Percentiles rank a stretch among this genome's conserved stretches.
phyloP scores from a whole-genome alignment of 2,797 vertebrate genomes.

The Ctenopoma kingsleyae region DNA sequence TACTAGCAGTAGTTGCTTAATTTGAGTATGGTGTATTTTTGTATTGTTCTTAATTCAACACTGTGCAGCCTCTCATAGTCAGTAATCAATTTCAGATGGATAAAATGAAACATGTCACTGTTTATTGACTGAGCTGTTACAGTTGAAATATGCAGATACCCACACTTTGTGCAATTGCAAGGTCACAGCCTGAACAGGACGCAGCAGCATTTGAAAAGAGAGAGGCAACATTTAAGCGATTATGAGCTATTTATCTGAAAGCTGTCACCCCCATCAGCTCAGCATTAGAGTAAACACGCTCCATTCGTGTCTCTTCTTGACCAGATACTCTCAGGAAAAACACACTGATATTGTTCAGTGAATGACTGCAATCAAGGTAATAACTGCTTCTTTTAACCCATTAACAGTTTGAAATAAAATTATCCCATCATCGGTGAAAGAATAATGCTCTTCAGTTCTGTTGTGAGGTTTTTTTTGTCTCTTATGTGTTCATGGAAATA shows the following conservation, averaged over 20 bases:
- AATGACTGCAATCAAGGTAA: constrained; percentile 69
- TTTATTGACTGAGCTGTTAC: neutral
- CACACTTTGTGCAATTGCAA: neutral
- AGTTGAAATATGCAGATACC: neutral
- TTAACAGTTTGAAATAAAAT: constrained; percentile 55
- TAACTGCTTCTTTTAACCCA: constrained; percentile 58
- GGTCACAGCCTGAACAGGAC: neutral
- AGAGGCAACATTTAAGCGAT: constrained; percentile 40
- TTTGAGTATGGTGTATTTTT: neutral
- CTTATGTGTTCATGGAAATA: constrained; percentile 31
- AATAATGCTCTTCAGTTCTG: neutral
- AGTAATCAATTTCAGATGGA: neutral
- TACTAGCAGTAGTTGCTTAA: neutral
- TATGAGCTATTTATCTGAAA: constrained; percentile 65
- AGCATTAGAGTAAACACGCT: constrained; percentile 51
- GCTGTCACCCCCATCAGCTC: constrained; percentile 38
- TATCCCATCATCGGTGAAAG: constrained; percentile 25
- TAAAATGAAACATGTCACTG: neutral
- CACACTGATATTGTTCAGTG: constrained; percentile 41
- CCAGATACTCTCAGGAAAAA: constrained; percentile 34
- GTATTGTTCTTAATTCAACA: neutral
- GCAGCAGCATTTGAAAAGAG: constrained; percentile 3
- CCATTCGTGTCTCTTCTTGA: constrained; percentile 62
- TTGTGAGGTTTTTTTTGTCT: neutral
- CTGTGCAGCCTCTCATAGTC: neutral